Evolutionary conservation across 1,140 invertebrate species (phyloP), one percentile per base, ranked within the genome.

Genomic region (Calephelis nemesis): DNA sequence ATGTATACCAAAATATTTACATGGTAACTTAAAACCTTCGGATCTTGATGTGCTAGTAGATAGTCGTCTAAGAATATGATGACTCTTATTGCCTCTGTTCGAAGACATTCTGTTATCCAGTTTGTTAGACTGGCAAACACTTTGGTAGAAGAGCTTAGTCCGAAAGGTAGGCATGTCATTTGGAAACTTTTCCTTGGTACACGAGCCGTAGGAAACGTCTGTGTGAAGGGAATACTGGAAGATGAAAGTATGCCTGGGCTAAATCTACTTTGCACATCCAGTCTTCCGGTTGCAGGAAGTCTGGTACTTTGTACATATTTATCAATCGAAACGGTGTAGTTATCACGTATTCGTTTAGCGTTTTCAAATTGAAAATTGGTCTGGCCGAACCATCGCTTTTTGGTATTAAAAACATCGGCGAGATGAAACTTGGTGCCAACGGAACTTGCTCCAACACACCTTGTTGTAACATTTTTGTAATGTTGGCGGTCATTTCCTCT

Each of bases 181-280:
- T 64, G 12, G 11, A 49, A 64, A 30, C 42, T 30, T 47, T 10
- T 4, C 6, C 47, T 47, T 9, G 30, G 48, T 65, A 52, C 8
- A 65, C 8, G 9, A 65, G 48, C 48, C 63, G 30, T n/a, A 49
- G 49, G 8, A 52, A 65, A 19, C 15, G 1, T 50, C 63, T 49
- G 63, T 65, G 47, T 1, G 47, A 39, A 8, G 10, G 63, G n/a
- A 13, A 47, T n/a, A 65, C 19, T 6, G 63, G 42, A 8, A 65
- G 47, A n/a, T 65, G 47, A 19, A 65, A 65, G n/a, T 50, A 65
- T 19, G 47, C 48, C 11, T 65, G 63, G 3, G 19, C 19, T 12
- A 52, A 50, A 13, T 65, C 48, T 54, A 65, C 47, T 52, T 65
- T 65, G 63, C 47, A 65, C 30, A 65, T 12, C 63, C 63, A 65